phyloP scores from a whole-genome alignment of 1,140 invertebrate genomes.

The Megathymus violae region DNA sequence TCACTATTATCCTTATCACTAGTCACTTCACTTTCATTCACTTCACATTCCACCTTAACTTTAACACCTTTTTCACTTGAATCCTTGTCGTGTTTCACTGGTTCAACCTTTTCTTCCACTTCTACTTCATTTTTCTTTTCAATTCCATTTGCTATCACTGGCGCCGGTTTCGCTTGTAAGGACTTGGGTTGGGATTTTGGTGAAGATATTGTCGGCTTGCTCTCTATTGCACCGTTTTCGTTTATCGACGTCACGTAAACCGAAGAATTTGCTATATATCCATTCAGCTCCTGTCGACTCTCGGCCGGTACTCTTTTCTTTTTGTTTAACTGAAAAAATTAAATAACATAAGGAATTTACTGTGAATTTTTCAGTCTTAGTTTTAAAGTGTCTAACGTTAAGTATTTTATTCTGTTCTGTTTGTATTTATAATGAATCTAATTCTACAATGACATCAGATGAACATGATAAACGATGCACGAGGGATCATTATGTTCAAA shows the following conservation, averaged over 20 bases:
- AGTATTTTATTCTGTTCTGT: too few species aligned
- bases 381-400: too few species aligned
- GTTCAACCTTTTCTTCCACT: constrained; percentile 51
- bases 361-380: background rate
- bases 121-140: constrained; percentile 56
- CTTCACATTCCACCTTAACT: constrained; percentile 57
- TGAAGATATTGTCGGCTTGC: constrained; percentile 82
- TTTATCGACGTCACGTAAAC: constrained; percentile 92
- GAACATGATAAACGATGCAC: too few species aligned
- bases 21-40: constrained; percentile 67
- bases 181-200: constrained; percentile 73
- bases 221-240: constrained; percentile 85
- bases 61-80: constrained; percentile 69
- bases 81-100: constrained; percentile 73
- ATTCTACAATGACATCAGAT: too few species aligned
- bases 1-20: constrained; percentile 68
- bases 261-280: constrained; percentile 89
- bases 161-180: constrained; percentile 67
- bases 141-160: constrained; percentile 72
- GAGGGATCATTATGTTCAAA: too few species aligned
- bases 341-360: background rate
- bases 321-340: constrained; percentile 86
- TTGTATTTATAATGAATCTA: too few species aligned
- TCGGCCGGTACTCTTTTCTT: constrained; percentile 82
- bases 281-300: constrained; percentile 87